Conservation (phyloP, 2,113 vertebrate species). For the Pomatorhinus ruficollis region DNA sequence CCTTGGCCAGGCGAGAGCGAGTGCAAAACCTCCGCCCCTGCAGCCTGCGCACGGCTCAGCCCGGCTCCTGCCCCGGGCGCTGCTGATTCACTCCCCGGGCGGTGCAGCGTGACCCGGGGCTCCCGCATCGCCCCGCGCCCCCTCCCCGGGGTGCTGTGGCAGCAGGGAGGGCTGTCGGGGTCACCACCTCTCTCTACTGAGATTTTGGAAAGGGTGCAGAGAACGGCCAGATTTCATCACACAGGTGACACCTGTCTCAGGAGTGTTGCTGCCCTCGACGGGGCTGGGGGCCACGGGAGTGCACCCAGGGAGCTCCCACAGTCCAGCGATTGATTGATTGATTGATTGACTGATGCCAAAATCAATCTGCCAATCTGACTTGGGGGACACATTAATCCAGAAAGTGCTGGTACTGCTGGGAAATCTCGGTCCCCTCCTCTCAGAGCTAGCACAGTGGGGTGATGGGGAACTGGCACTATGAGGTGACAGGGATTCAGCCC, state of each 20-base stretch:
- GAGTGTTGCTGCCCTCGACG: accelerated
- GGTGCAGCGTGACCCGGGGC: not conserved
- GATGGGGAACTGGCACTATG: not conserved
- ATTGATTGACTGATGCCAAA: not conserved
- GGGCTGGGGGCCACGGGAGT: not conserved
- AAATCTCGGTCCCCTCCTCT: not conserved
- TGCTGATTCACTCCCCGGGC: constrained; percentile 38
- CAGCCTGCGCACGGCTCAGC: constrained; percentile 69
- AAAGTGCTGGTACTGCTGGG: not conserved
- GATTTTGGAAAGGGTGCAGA: not conserved
- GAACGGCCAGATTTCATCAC: not conserved
- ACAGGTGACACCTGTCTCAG: not conserved
- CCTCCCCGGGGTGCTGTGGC: not conserved
- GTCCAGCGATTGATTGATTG: not conserved
- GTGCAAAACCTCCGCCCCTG: constrained; percentile 56
- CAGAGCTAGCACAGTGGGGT: not conserved
- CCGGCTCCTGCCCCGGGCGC: constrained; percentile 2
- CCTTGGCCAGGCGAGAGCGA: not conserved
- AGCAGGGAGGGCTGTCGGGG: not conserved
- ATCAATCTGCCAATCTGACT: not conserved
- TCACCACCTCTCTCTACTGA: not conserved
- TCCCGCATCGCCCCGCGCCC: not conserved
- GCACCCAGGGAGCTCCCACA: not conserved
- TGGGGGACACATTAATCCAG: accelerated
- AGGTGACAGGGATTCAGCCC: not conserved